phyloP scores from a whole-genome alignment of 1,140 invertebrate genomes.

The Solen grandis region DNA sequence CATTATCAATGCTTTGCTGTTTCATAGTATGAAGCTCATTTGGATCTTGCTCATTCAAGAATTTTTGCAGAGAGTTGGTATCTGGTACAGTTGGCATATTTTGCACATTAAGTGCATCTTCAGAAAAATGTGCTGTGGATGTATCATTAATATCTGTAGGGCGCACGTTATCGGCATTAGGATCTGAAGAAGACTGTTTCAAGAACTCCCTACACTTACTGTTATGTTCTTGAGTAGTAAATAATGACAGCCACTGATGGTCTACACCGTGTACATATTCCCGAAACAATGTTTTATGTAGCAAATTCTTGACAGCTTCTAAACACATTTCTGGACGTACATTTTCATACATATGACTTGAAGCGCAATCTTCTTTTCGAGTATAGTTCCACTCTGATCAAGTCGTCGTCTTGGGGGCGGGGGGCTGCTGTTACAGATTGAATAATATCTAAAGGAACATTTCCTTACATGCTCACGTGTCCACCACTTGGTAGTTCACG shows the following conservation, averaged over 20 bases:
- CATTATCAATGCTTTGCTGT: neutral
- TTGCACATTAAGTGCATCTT: neutral
- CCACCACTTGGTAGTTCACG: constrained; percentile 36
- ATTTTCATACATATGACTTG: constrained; percentile 41
- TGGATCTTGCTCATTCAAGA: neutral
- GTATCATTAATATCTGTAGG: neutral
- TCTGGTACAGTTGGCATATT: neutral
- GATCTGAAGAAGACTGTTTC: neutral
- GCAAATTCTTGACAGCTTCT: constrained; percentile 24
- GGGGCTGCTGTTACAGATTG: no score
- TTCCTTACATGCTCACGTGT: constrained; percentile 48
- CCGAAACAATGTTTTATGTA: constrained; percentile 38
- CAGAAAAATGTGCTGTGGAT: neutral
- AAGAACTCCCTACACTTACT: neutral
- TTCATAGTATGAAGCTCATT: neutral
- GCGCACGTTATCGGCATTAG: neutral
- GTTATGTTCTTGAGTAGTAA: neutral
- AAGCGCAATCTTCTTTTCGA: constrained; percentile 42
- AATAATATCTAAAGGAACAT: constrained; percentile 51
- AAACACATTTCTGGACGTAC: constrained; percentile 49
- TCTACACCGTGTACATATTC: constrained; percentile 32
- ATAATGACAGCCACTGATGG: constrained; percentile 3
- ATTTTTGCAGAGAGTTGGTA: neutral
- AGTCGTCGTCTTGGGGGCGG: constrained; percentile 58
- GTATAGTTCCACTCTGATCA: constrained; percentile 34